phyloP scores from a whole-genome alignment of 1,140 invertebrate species.

The Drosophila kohkoa region DNA sequence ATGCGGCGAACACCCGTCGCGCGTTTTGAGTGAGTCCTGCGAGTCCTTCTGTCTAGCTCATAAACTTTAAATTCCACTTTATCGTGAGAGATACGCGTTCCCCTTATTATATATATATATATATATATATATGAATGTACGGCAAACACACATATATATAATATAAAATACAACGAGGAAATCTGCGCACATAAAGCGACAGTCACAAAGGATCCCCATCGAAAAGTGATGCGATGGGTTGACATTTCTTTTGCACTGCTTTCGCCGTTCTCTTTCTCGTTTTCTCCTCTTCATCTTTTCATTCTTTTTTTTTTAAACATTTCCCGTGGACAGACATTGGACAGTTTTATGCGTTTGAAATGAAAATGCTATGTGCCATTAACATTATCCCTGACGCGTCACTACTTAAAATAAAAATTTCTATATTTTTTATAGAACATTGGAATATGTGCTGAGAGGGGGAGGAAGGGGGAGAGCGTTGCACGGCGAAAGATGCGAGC shows the following conservation, averaged over 20 bases:
- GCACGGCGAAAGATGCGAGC: constrained; percentile 36
- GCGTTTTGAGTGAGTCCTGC: constrained; percentile 17
- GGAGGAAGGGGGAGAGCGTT: not conserved
- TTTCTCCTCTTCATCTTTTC: constrained; percentile 12
- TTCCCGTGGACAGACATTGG: constrained; percentile 52
- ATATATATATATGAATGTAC: constrained; percentile 8
- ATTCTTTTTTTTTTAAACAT: constrained; percentile 57
- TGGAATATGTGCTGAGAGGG: constrained; percentile 9
- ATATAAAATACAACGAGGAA: constrained; percentile 51
- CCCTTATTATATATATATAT: constrained; percentile 56
- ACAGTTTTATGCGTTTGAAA: constrained; percentile 81
- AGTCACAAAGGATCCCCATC: constrained; percentile 57
- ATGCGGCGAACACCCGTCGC: constrained; percentile 18
- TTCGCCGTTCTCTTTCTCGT: constrained; percentile 17
- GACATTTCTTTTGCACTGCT: constrained; percentile 51
- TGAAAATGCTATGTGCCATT: constrained; percentile 83
- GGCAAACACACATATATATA: constrained; percentile 14
- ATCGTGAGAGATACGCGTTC: constrained; percentile 62
- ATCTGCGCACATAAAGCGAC: constrained; percentile 73
- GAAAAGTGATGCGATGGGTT: constrained; percentile 19
- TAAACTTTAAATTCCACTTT: constrained; percentile 78
- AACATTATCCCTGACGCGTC: constrained; percentile 83
- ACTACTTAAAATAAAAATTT: constrained; percentile 84
- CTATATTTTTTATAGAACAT: constrained; percentile 77
- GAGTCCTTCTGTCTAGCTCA: constrained; percentile 63